phyloP scores from a whole-genome alignment of 2,113 vertebrate species.

The Tachysurus vachellii region DNA sequence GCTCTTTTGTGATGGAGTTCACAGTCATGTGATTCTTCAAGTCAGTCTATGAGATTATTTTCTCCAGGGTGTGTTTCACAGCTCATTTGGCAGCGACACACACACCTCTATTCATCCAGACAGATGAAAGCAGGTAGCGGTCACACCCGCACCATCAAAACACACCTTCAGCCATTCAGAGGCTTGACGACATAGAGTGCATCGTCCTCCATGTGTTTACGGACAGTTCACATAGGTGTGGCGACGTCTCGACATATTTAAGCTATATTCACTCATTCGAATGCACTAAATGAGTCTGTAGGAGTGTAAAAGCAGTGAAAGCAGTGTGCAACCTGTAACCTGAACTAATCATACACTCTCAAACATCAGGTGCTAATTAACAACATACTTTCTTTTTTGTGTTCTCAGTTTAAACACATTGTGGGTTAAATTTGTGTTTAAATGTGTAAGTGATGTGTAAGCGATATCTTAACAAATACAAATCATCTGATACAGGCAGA shows the following conservation, averaged over 20 bases:
- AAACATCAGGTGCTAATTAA: neutral
- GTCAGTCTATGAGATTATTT: neutral
- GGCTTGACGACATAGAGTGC: neutral
- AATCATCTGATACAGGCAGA: neutral
- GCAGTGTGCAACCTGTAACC: neutral
- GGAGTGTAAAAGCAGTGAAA: neutral
- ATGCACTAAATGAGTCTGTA: neutral
- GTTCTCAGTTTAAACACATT: neutral
- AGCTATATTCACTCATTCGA: neutral
- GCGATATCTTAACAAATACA: neutral
- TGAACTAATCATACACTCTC: neutral
- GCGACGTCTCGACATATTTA: neutral
- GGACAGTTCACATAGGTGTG: slow-evolving; percentile 6
- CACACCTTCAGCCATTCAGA: slow-evolving; percentile 10
- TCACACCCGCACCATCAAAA: slow-evolving; percentile 19
- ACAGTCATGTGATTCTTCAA: neutral
- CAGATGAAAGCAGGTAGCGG: slow-evolving; percentile 17
- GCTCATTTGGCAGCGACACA: slow-evolving; percentile 16
- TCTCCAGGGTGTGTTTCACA: slow-evolving; percentile 16
- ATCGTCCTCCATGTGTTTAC: neutral
- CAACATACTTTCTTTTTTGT: neutral
- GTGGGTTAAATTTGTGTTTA: neutral
- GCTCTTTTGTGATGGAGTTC: neutral
- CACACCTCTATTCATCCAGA: slow-evolving; percentile 26
- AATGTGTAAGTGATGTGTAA: neutral